Percentiles rank a stretch among this genome's conserved stretches.
Evolutionary conservation across 2,113 vertebrate species (phyloP).

Genomic region (Sterna hirundo): DNA sequence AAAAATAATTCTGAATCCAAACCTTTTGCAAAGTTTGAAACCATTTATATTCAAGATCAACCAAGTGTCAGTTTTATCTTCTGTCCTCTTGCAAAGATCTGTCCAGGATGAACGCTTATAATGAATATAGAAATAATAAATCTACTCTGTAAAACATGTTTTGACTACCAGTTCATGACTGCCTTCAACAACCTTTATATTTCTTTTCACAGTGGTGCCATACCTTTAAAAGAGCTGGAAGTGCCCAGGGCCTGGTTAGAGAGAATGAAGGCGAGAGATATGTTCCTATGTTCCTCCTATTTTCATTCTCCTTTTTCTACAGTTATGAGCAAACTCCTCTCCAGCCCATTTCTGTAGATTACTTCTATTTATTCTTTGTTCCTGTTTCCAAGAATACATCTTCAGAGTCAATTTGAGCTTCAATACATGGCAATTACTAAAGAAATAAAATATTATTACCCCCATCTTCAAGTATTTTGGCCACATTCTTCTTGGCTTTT

Average conservation of each 20-base stretch:
- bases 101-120: background rate
- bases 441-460: constrained; percentile 66
- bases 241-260: background rate
- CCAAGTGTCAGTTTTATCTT: background rate
- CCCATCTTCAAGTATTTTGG: constrained; percentile 56
- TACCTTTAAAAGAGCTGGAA: background rate
- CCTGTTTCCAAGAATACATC: constrained; percentile 60
- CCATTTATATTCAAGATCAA: background rate
- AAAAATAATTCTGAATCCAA: background rate
- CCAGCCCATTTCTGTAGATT: constrained; percentile 42
- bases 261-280: background rate
- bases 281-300: background rate
- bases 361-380: constrained; percentile 63
- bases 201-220: background rate
- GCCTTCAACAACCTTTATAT: background rate
- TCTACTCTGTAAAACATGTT: background rate
- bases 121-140: background rate
- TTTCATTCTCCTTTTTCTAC: background rate
- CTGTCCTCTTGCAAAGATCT: background rate
- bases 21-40: background rate
- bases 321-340: constrained; percentile 23
- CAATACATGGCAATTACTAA: constrained; percentile 53
- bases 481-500: constrained; percentile 49
- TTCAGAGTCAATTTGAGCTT: constrained; percentile 60
- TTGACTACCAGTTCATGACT: background rate